A percentile compares a stretch with the other conserved stretches of the same genome.
phyloP scores from a whole-genome alignment of 2,888 invertebrate species.

The Drosophila fungiperda region DNA sequence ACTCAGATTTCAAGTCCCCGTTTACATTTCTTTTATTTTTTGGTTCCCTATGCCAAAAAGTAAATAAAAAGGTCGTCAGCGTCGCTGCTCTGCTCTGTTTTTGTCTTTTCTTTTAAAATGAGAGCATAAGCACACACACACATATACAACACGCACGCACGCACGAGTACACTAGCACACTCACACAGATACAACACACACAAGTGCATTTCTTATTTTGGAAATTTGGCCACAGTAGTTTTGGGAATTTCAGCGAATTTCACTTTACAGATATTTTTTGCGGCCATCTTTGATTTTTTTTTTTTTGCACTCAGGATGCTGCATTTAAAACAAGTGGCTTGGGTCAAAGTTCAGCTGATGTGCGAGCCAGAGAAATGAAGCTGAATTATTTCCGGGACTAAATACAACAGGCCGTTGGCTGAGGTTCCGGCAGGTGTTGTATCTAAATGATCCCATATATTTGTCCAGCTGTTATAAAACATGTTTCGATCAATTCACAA shows the following conservation, averaged over 20 bases:
- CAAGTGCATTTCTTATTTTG: conserved; percentile 56
- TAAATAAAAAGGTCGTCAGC: conserved; percentile 62
- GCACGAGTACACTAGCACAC: conserved; percentile 33
- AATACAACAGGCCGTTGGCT: conserved; percentile 13
- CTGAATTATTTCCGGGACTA: background rate
- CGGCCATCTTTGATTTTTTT: conserved; percentile 8
- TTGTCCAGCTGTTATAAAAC: conserved; percentile 51
- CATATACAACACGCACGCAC: conserved; percentile 8
- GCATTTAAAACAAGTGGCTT: conserved; percentile 34
- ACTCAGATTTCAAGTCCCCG: conserved; percentile 70
- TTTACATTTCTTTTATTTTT: conserved; percentile 11
- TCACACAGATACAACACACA: background rate
- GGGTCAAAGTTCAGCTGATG: conserved; percentile 47
- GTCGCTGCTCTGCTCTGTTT: conserved; percentile 8
- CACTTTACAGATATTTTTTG: conserved; percentile 34
- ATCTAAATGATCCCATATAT: conserved; percentile 38
- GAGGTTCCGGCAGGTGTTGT: conserved; percentile 53
- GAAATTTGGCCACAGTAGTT: conserved; percentile 28
- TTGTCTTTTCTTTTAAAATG: conserved; percentile 50
- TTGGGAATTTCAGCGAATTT: conserved; percentile 40
- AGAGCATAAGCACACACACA: conserved; percentile 49
- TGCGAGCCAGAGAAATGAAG: conserved; percentile 23
- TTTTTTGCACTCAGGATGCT: conserved; percentile 11
- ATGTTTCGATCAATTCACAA: conserved; percentile 39
- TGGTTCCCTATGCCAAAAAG: conserved; percentile 46